Percentiles rank a stretch among this genome's conserved stretches.
phyloP scores from a whole-genome alignment of 2,888 invertebrate species.

The Athrips mouffetella region DNA sequence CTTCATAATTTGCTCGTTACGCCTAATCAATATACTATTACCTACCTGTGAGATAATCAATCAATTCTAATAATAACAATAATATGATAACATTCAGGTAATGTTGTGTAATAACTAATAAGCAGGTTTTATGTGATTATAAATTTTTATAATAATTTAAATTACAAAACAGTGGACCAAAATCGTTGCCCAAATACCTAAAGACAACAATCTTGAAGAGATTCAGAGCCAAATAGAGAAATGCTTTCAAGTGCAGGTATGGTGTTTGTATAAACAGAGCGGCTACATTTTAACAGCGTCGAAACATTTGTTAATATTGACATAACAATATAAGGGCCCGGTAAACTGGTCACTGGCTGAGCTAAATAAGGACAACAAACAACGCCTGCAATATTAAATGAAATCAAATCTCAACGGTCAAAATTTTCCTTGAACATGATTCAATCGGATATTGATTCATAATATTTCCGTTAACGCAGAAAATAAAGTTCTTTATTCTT shows the following conservation, averaged over 20 bases:
- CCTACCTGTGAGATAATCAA: no score
- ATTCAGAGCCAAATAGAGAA: constrained; percentile 10
- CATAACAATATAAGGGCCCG: constrained; percentile 3
- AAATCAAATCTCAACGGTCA: not conserved
- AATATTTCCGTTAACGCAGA: not conserved
- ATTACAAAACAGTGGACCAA: no score
- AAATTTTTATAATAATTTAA: no score
- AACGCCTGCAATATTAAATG: no score
- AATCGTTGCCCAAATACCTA: no score
- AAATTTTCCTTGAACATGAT: constrained; percentile 4
- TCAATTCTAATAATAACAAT: no score
- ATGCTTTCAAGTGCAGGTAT: constrained; percentile 11
- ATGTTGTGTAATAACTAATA: no score
- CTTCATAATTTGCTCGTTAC: no score
- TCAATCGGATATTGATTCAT: constrained; percentile 7
- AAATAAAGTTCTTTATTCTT: not conserved
- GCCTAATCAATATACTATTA: no score
- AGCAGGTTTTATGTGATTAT: no score
- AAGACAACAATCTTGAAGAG: not conserved
- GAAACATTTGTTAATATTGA: constrained; percentile 8
- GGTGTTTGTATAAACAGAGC: constrained; percentile 6
- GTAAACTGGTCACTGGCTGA: not conserved
- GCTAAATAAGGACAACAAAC: no score
- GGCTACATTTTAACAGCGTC: constrained; percentile 8
- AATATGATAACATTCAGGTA: no score